Evolutionary conservation across 2,797 vertebrate genomes (phyloP), one percentile per base, ranked within the genome.

Genomic region (Fistularia commersonii): DNA sequence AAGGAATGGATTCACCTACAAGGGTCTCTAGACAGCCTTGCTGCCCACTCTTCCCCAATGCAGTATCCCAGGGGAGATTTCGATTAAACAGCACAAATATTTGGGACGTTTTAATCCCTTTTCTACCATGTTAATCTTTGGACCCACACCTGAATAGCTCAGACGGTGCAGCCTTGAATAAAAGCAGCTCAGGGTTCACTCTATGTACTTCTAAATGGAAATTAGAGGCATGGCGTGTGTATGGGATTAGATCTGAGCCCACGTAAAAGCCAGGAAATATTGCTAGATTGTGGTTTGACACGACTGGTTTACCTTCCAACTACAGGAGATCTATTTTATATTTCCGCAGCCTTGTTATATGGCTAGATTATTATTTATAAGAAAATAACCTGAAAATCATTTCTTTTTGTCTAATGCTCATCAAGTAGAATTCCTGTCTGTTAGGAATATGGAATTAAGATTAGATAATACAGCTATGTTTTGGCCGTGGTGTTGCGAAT

Each of bases 71-170:
- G 12, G 82, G 76, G 77, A 87, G 77, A 77, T 85, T 90, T 90
- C 86, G 90, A 90, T 90, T 91, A 88, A 89, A 77, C 64, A 63
- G 66, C 69, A 65, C 23, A 42, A 75, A 77, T 65, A 59, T 86
- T 84, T 67, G 78, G 81, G 80, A 86, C 74, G 62, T 87, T 88
- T 87, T 86, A 90, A 90, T 89, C 86, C 81, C 45, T 76, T 72
- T 75, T 77, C 63, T 54, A 64, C 64, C 61, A 68, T 58, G 64
- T 88, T 91, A 88, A 89, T 90, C 84, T 88, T 66, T 54, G 48
- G 64, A 68, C 45, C 75, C 87, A 84, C 79, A 84, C 84, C 72
- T 79, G 72, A 47, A 61, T 45, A 78, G 65, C 41, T 61, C 60
- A 61, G 72, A 64, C 59, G 57, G 72, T 63, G 68, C 62, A 63